A percentile compares a stretch with the other conserved stretches of the same genome.
These are phyloP conservation scores for Bolinopsis microptera DNA, from an alignment of 37 sponge, comb jelly and placozoan genomes.

Conservation along the genomic window DNA sequence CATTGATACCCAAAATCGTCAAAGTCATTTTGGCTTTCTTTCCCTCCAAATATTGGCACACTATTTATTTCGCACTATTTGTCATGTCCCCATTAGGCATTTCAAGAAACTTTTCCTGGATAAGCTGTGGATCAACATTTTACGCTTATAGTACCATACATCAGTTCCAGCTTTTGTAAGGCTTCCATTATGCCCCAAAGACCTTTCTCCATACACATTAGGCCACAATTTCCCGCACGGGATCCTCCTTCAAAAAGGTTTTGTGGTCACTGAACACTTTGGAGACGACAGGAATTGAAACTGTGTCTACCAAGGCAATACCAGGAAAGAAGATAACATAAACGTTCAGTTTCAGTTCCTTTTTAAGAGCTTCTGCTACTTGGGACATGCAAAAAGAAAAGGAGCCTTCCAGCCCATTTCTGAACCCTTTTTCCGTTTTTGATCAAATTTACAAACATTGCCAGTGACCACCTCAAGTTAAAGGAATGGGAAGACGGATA, in stretches of 20 bases:
- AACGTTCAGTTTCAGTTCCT: not conserved
- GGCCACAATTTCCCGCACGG: not conserved
- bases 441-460: not conserved
- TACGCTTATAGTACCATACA: slow-evolving; percentile 1
- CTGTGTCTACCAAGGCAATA: not conserved
- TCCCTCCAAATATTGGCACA: not conserved
- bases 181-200: not conserved
- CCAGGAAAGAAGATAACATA: not conserved
- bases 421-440: not conserved
- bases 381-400: not conserved
- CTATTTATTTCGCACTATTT: not conserved
- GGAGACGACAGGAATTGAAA: not conserved
- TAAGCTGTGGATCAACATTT: not conserved
- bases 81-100: not conserved
- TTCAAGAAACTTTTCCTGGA: not conserved
- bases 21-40: not conserved
- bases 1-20: not conserved
- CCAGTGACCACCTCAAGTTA: not conserved
- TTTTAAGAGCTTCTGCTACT: not conserved
- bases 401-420: not conserved
- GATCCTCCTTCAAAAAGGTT: not conserved
- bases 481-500: slow-evolving; percentile 1
- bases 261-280: not conserved
- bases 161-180: not conserved
- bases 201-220: not conserved